Conservation (phyloP, 2,797 vertebrate genomes). For the Macropodus opercularis region DNA sequence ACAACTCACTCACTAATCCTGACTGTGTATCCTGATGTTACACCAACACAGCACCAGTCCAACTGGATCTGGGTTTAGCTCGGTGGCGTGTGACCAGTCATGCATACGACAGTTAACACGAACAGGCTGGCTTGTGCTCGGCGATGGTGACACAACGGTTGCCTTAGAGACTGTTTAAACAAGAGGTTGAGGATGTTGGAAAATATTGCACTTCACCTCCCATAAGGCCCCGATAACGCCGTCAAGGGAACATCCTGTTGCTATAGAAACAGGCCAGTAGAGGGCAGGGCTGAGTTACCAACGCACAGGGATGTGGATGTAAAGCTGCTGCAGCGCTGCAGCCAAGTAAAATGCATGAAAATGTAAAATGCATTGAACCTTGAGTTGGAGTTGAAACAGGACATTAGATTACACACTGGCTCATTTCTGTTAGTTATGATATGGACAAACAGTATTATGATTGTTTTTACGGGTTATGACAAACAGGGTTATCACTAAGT, state of each 20-base stretch:
- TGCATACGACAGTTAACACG: conserved; percentile 19
- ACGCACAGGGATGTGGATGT: conserved; percentile 27
- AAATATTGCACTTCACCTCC: conserved; percentile 72
- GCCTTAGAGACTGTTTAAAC: conserved; percentile 63
- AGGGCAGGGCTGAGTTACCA: conserved; percentile 69
- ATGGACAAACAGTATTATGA: conserved; percentile 15
- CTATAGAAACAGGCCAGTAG: conserved; percentile 70
- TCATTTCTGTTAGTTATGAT: background rate
- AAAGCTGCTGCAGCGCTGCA: background rate
- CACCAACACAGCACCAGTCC: conserved; percentile 24
- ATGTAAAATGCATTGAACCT: background rate
- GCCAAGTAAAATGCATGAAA: background rate
- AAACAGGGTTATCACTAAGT: conserved; percentile 66
- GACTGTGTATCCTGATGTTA: conserved; percentile 4
- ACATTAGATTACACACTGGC: too few relatives aligned
- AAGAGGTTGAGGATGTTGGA: conserved; percentile 59
- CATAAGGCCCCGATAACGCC: conserved; percentile 75
- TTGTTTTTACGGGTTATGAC: conserved; percentile 21
- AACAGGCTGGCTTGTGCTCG: conserved; percentile 28
- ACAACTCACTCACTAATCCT: conserved; percentile 2
- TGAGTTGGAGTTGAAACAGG: background rate
- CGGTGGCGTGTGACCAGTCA: conserved; percentile 15
- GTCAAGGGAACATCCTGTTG: conserved; percentile 71
- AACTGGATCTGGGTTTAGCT: conserved; percentile 36
- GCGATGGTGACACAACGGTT: conserved; percentile 55